Evolutionary conservation across 2,113 vertebrate species (phyloP), one percentile per base, ranked within the genome.

Genomic region (Carettochelys insculpta): DNA sequence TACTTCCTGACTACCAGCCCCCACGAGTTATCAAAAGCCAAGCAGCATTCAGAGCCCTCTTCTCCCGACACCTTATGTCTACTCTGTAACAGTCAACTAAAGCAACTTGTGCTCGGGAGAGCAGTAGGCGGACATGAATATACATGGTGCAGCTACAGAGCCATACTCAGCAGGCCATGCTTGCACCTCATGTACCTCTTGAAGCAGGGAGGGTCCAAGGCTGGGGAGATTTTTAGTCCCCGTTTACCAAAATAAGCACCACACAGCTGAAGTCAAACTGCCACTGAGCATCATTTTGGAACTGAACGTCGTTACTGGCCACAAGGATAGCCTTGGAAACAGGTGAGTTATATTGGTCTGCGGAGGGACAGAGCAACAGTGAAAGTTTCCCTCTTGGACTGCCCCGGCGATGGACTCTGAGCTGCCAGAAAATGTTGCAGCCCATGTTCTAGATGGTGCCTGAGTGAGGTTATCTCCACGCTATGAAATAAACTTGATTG

Each of bases 41-140:
- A 93, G 77, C 87, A 94, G 91, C 48, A 94, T 93, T 79, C 4
- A 1, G 80, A 95, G 90, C 91, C 96, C 89, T 96, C 95, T 96
- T 92, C 95, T 94, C 47, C 93, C 81, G 2, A 81, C 94, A 83
- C 93, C 94, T 92, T 90, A 61, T 20, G 16, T 91, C 95, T 95
- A 89, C 86, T n/a, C 90, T 10, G 82, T 93, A 96, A 92, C 96
- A 95, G 92, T 90, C 95, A 94, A 88, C 93, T 79, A 81, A 1
- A 85, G 38, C 5, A 5, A 86, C 92, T 96, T 19, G 89, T 19
- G 90, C 95, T 78, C 14, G 3, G 68, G 34, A 89, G 89, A 65
- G 24, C 79, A 2, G 95, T 86, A 77, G 95, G 93, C 3, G 82
- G 92, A 13, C 68, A 22, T 0, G 51, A 65, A 38, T 0, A 48